A percentile compares a stretch with the other conserved stretches of the same genome.
phyloP scores from a whole-genome alignment of 2,797 vertebrate genomes.

The Pygocentrus nattereri region DNA sequence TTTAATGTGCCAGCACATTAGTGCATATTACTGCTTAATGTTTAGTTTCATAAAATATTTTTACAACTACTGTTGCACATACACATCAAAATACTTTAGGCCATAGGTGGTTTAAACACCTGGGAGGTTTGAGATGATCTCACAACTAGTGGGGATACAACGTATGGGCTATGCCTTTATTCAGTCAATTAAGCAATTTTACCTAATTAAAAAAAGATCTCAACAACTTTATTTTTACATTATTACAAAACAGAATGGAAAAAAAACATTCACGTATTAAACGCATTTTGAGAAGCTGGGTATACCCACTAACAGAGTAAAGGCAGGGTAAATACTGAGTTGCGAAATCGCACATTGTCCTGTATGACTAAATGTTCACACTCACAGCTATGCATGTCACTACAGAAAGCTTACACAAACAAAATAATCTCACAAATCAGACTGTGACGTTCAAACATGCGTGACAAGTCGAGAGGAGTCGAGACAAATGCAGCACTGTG shows the following conservation, averaged over 20 bases:
- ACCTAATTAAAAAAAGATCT: too few relatives aligned
- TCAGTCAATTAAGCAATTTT: too few relatives aligned
- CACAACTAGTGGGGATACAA: too few relatives aligned
- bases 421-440: constrained; percentile 8
- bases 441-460: not conserved
- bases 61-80: too few relatives aligned
- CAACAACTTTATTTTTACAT: not conserved
- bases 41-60: too few relatives aligned
- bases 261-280: not conserved
- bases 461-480: not conserved
- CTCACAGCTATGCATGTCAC: constrained; percentile 1
- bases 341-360: not conserved
- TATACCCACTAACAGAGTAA: not conserved
- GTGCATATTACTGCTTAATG: too few relatives aligned
- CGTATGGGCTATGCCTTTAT: not conserved
- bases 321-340: not conserved
- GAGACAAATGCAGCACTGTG: constrained; percentile 23
- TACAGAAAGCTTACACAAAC: constrained; percentile 40
- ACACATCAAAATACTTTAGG: too few relatives aligned
- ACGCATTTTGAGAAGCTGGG: not conserved
- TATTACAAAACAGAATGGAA: not conserved
- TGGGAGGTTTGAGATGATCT: too few relatives aligned
- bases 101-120: too few relatives aligned
- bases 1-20: too few relatives aligned
- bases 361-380: constrained; percentile 22